Percentiles rank a stretch among this genome's conserved stretches.
phyloP scores from a whole-genome alignment of 2,888 invertebrate species.

The Lomographa bimaculata region DNA sequence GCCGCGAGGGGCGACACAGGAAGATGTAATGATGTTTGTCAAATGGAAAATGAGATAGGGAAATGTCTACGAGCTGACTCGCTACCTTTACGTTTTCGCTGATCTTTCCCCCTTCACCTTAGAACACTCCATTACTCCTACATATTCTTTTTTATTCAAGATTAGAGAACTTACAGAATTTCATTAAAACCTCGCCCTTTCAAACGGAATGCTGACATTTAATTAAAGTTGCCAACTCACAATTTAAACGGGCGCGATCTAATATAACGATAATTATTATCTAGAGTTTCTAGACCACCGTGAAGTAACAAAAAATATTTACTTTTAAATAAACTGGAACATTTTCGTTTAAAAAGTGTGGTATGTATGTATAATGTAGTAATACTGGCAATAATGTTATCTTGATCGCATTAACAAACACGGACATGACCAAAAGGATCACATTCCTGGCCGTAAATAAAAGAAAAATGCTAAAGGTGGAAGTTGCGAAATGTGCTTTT shows the following conservation, averaged over 20 bases:
- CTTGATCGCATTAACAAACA: constrained; percentile 19
- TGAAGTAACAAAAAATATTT: constrained; percentile 1
- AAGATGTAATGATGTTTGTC: constrained; percentile 83
- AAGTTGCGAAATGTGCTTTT: constrained; percentile 17
- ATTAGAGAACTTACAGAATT: constrained; percentile 26
- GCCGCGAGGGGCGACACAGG: constrained; percentile 65
- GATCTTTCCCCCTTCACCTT: constrained; percentile 33
- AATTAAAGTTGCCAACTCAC: constrained; percentile 54
- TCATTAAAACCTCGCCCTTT: constrained; percentile 64
- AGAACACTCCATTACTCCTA: constrained; percentile 20
- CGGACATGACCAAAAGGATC: too few species aligned
- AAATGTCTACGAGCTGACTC: constrained; percentile 72
- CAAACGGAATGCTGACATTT: constrained; percentile 69
- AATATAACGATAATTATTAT: constrained; percentile 37
- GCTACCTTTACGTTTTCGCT: constrained; percentile 66
- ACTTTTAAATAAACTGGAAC: constrained; percentile 10
- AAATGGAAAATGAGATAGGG: constrained; percentile 84
- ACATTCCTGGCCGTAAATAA: too few species aligned
- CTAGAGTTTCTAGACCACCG: constrained; percentile 28
- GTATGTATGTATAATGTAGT: too few species aligned
- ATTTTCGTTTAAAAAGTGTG: too few species aligned
- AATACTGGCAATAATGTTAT: constrained; percentile 15
- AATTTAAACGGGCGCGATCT: constrained; percentile 53
- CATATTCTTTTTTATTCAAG: constrained; percentile 15
- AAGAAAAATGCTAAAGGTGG: constrained; percentile 22